Conservation (phyloP, 2,797 vertebrate species). For the Sylvia borin region DNA sequence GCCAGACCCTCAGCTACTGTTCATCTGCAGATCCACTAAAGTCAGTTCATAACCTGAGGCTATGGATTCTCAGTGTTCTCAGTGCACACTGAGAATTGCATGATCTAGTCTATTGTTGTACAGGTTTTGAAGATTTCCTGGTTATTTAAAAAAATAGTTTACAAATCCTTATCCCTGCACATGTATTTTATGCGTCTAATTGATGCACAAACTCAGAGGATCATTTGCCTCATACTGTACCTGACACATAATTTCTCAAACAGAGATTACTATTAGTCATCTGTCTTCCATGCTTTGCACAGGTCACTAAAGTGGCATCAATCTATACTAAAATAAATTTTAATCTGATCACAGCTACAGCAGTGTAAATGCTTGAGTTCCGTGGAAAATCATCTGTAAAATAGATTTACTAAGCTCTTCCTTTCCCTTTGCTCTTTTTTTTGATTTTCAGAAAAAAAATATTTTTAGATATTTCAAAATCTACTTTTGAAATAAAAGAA, state of each 20-base stretch:
- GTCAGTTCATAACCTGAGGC: background rate
- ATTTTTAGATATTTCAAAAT: background rate
- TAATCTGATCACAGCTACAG: background rate
- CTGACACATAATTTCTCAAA: slow-evolving; percentile 37
- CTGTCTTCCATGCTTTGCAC: background rate
- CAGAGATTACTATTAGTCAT: slow-evolving; percentile 3
- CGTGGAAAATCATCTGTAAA: background rate
- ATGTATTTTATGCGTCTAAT: background rate
- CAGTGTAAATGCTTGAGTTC: background rate
- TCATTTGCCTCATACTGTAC: slow-evolving; percentile 1
- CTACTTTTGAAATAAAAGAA: background rate
- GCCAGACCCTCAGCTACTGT: background rate
- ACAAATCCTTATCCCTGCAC: background rate
- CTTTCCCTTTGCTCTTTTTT: background rate
- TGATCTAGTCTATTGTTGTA: background rate
- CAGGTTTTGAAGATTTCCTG: background rate
- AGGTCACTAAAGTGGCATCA: slow-evolving; percentile 9
- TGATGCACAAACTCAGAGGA: background rate
- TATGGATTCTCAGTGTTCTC: background rate
- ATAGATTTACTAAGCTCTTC: background rate
- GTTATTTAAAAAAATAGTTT: background rate
- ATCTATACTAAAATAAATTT: background rate
- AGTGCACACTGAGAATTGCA: background rate
- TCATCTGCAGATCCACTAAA: background rate
- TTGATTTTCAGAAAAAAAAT: background rate